Evolutionary conservation across 2,113 vertebrate species (phyloP).

Genomic region (Lagenorhynchus albirostris): DNA sequence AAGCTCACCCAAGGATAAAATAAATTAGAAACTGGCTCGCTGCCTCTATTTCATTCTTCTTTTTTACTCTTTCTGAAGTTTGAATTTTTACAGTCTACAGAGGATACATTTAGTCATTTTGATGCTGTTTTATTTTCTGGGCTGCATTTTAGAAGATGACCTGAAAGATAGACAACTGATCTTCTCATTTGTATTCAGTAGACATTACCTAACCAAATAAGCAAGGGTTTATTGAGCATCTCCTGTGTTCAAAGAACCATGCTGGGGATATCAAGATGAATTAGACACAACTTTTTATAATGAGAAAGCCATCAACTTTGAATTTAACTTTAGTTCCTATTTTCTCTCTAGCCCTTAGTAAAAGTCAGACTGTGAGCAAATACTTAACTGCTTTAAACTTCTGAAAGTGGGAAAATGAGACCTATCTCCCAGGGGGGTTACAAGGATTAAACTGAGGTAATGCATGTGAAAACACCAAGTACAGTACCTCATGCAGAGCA

Average conservation of each 20-base stretch:
- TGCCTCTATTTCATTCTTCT: slow-evolving; percentile 31
- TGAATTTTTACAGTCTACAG: neutral
- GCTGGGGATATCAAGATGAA: neutral
- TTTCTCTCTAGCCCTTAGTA: neutral
- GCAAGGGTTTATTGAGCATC: neutral
- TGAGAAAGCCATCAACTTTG: neutral
- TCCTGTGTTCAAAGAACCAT: neutral
- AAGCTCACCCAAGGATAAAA: slow-evolving; percentile 44
- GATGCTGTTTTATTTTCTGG: slow-evolving; percentile 35
- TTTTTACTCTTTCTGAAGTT: slow-evolving; percentile 45
- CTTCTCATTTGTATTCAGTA: neutral
- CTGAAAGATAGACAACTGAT: neutral
- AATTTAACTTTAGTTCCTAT: neutral
- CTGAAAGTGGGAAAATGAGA: neutral
- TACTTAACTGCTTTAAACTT: neutral
- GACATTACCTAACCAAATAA: neutral
- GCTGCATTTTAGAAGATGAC: slow-evolving; percentile 29
- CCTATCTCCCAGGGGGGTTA: neutral
- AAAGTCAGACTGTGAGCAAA: neutral
- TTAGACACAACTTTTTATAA: neutral
- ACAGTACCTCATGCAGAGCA: neutral
- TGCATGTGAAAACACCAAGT: neutral
- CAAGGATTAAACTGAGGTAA: neutral
- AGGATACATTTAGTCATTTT: slow-evolving; percentile 14
- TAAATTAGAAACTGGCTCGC: slow-evolving; percentile 33